Evolutionary conservation across 2,888 invertebrate genomes (phyloP), one percentile per base, ranked within the genome.

Genomic region (Drosophila formosana): DNA sequence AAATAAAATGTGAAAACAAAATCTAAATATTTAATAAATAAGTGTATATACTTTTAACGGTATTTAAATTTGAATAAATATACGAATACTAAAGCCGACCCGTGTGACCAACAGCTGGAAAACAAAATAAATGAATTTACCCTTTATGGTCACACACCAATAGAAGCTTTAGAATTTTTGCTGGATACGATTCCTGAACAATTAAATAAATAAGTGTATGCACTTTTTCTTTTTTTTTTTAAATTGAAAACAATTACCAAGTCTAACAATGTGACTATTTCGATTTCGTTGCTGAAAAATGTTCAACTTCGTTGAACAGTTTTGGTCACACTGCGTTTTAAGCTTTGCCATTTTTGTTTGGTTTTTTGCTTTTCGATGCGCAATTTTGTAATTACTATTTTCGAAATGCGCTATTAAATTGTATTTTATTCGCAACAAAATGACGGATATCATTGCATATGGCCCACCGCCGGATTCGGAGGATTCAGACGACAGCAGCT

Each of bases 401-500:
- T 32, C 53, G n/a, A 23, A 45, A 60, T 75, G 49, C 46, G 47
- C 46, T 72, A 25, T 1, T 23, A 9, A 1, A 47, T 52, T 65
- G 28, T 28, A 50, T 58, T 47, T n/a, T 13, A 46, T 41, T 50
- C 6, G 8, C 5, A 45, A 18, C 5, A 74, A 23, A 66, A 89
- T 78, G 75, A 28, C 51, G 13, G 47, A 30, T 7, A 39, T 49
- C 7, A 25, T 18, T 34, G 7, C 9, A 1, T 91, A 89, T 51
- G 71, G 91, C 0, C 84, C 87, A 28, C 92, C 91, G 28, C 80
- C 80, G 13, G 82, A 87, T 28, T 82, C 88, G 0, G 91, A 91
- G 63, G 91, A 92, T 66, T 92, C 92, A 0, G 92, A 92, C 23
- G 91, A 85, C 50, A 76, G 80, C 32, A 78, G 82, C 69, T 92